Evolutionary conservation across 2,888 invertebrate genomes (phyloP).

Genomic region (Microplitis manilae): DNA sequence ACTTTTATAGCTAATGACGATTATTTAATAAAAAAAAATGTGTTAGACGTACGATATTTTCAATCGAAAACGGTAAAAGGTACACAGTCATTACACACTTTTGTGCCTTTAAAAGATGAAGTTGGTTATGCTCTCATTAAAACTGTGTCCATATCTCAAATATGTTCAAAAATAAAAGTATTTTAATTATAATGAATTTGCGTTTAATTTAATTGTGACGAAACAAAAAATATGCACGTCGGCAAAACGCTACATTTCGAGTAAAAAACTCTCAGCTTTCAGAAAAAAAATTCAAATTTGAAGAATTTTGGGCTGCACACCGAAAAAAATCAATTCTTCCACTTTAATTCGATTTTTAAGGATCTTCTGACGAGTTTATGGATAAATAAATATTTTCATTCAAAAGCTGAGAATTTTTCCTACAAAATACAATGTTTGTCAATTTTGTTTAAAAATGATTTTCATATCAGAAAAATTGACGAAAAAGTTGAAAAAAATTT

Average conservation of each 20-base stretch:
- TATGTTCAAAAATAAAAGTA: constrained; percentile 11
- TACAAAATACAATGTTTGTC: not conserved
- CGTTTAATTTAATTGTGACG: constrained; percentile 4
- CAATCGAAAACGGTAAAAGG: constrained; percentile 4
- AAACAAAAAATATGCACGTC: not conserved
- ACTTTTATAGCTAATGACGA: not conserved
- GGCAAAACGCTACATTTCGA: not conserved
- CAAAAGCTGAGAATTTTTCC: not conserved
- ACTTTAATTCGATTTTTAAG: not conserved
- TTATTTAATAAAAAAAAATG: constrained; percentile 12
- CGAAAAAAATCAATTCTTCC: not conserved
- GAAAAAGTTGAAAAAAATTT: not conserved
- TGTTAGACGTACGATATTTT: constrained; percentile 17
- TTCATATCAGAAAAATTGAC: not conserved
- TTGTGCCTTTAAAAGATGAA: not conserved
- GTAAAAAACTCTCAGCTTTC: not conserved
- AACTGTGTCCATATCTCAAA: constrained; percentile 17
- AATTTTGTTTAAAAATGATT: not conserved
- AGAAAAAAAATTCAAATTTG: not conserved
- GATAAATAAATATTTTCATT: not conserved
- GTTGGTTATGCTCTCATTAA: not conserved
- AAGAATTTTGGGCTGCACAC: not conserved
- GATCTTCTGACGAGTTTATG: not conserved
- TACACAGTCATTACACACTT: constrained; percentile 15
- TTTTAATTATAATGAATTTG: constrained; percentile 7